Base-by-base conservation (phyloP, 2,888 invertebrate species). In the Polymixis flavicincta region DNA sequence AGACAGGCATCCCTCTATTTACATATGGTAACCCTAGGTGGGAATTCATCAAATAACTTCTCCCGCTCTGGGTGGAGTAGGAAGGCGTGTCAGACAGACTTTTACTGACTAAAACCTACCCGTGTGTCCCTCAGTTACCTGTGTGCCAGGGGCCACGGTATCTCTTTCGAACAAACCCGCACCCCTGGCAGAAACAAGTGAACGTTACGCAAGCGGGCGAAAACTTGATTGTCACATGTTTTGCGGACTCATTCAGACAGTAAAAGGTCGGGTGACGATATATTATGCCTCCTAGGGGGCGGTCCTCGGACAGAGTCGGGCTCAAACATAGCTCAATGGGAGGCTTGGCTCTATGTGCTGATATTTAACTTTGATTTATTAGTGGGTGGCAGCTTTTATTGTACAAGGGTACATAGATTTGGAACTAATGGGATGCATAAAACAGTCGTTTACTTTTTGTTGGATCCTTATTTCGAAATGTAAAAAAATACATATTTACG, bases 351-450 rank as follows among this genome's bases (percentile, higher is more conserved):
- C n/a, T 54, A 9, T 32, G 19, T 17, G 17, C 28, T 22, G 57
- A 42, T 61, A 14, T n/a, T 64, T n/a, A 9, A 37, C 67, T 79
- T 67, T 84, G 81, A 84, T 81, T 84, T 84, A 84, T 81, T 80
- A 74, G 61, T 83, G 61, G 83, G 79, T 55, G 68, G 71, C 19
- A 8, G 19, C 11, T 32, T 28, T 59, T 59, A 5, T 55, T 25
- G 25, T 55, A 25, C 25, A 52, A 22, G 52, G 52, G 22, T 25
- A 25, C n/a, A 28, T 17, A 57, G 19, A 57, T 28, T 28, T 19
- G 28, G 1, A 57, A 57, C 28, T 17, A 19, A 9, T 28, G 28
- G 28, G 19, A 28, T 28, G 28, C 57, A 57, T 57, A 28, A 57
- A 17, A 28, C 9, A 28, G 9, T 19, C 28, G 17, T 57, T 32